These are phyloP conservation scores for Myrmecobius fasciatus DNA, from an alignment of 2,113 vertebrate species.

Conservation along the genomic window DNA sequence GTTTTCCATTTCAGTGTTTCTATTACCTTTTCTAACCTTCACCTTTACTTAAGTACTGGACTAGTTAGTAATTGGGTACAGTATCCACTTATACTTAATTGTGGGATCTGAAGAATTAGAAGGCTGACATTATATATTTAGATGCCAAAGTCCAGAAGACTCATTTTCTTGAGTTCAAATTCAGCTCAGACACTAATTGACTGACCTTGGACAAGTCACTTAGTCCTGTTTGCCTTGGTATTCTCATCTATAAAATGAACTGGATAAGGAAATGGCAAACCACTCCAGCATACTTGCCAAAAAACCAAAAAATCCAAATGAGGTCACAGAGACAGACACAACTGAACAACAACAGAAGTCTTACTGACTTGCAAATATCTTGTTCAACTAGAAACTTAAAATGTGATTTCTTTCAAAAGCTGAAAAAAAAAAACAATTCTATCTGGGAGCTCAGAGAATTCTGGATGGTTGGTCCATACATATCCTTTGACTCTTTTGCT, in stretches of 20 bases:
- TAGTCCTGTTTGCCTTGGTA: not conserved
- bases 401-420: not conserved
- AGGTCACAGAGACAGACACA: not conserved
- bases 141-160: not conserved
- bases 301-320: not conserved
- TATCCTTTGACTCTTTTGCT: slow-evolving; percentile 73
- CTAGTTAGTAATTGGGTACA: not conserved
- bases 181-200: not conserved
- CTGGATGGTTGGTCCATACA: slow-evolving; percentile 43
- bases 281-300: not conserved
- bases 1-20: not conserved
- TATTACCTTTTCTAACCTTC: not conserved
- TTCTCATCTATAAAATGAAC: not conserved
- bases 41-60: not conserved
- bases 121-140: not conserved
- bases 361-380: not conserved
- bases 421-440: slow-evolving; percentile 27
- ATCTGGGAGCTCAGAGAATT: slow-evolving; percentile 63
- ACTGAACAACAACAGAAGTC: not conserved
- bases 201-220: not conserved
- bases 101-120: not conserved
- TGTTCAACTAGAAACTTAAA: not conserved
- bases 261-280: not conserved
- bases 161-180: not conserved
- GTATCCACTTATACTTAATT: not conserved